Conservation (phyloP, 1,140 invertebrate genomes). For the Piezodorus guildinii region DNA sequence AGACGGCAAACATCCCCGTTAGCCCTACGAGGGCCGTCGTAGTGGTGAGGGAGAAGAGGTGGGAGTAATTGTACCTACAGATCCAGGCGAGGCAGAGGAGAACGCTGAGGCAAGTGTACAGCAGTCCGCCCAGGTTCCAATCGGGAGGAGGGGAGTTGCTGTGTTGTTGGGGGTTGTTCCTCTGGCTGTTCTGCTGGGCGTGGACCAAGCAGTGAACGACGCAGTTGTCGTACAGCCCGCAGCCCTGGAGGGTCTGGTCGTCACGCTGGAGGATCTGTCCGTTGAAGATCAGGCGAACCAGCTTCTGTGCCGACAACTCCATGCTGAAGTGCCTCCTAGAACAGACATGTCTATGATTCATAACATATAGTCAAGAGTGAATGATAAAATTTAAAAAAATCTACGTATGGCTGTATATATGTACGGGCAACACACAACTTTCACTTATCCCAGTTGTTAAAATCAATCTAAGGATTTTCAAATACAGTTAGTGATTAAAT, state of each 20-base stretch:
- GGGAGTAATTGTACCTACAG: slow-evolving; percentile 46
- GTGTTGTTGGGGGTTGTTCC: slow-evolving; percentile 11
- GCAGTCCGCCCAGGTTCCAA: slow-evolving; percentile 34
- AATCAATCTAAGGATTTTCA: too few relatives aligned
- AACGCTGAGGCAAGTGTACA: slow-evolving; percentile 41
- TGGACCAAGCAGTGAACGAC: slow-evolving; percentile 79
- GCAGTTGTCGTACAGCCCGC: slow-evolving; percentile 72
- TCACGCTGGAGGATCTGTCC: slow-evolving; percentile 72
- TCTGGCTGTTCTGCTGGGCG: slow-evolving; percentile 35
- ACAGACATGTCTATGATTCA: slow-evolving; percentile 17
- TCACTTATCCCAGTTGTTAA: too few relatives aligned
- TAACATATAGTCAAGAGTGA: too few relatives aligned
- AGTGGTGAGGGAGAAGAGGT: slow-evolving; percentile 49
- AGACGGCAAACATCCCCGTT: slow-evolving; percentile 45
- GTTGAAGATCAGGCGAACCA: slow-evolving; percentile 76
- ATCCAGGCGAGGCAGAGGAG: slow-evolving; percentile 45
- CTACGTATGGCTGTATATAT: too few relatives aligned
- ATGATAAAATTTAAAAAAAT: too few relatives aligned
- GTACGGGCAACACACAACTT: too few relatives aligned
- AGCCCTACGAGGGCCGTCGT: slow-evolving; percentile 46
- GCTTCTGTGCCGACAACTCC: slow-evolving; percentile 61
- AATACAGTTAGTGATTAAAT: too few relatives aligned
- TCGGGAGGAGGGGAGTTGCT: slow-evolving; percentile 29
- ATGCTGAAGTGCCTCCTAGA: slow-evolving; percentile 66
- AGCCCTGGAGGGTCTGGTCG: slow-evolving; percentile 56